Evolutionary conservation across 2,113 vertebrate genomes (phyloP).

Genomic region (Recurvirostra avosetta): DNA sequence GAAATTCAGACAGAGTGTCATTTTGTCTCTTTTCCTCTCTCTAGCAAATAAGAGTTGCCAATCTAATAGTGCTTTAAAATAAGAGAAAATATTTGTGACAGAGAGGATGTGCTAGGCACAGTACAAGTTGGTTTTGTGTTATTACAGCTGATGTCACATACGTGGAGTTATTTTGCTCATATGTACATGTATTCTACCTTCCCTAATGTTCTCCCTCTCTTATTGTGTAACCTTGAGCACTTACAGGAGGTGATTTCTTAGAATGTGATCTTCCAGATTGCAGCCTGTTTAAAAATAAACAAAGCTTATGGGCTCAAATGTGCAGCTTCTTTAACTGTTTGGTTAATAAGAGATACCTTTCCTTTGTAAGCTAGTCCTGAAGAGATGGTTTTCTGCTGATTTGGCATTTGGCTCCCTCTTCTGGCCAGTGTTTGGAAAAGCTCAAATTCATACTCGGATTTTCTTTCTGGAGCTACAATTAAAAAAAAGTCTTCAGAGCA

Average conservation of each 20-base stretch:
- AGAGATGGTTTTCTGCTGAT: background rate
- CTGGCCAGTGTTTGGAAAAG: background rate
- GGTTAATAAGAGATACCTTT: background rate
- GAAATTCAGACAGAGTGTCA: background rate
- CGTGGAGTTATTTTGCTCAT: no score
- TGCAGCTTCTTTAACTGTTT: background rate
- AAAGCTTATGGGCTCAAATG: background rate
- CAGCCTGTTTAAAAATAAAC: background rate
- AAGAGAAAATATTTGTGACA: background rate
- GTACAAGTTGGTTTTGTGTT: background rate
- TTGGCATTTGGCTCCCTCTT: slow-evolving; percentile 62
- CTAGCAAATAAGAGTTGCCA: background rate
- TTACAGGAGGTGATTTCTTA: background rate
- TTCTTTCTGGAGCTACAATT: background rate
- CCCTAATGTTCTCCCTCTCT: background rate
- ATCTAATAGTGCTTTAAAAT: background rate
- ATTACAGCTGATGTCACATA: background rate
- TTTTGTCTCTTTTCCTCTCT: background rate
- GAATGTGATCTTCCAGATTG: background rate
- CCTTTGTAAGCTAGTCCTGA: background rate
- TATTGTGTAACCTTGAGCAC: accelerated
- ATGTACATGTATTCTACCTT: accelerated
- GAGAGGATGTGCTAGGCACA: background rate
- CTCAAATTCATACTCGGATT: accelerated
- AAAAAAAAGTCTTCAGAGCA: background rate